Base-by-base conservation (phyloP, 2,113 vertebrate species). In the Sphaerodactylus townsendi region DNA sequence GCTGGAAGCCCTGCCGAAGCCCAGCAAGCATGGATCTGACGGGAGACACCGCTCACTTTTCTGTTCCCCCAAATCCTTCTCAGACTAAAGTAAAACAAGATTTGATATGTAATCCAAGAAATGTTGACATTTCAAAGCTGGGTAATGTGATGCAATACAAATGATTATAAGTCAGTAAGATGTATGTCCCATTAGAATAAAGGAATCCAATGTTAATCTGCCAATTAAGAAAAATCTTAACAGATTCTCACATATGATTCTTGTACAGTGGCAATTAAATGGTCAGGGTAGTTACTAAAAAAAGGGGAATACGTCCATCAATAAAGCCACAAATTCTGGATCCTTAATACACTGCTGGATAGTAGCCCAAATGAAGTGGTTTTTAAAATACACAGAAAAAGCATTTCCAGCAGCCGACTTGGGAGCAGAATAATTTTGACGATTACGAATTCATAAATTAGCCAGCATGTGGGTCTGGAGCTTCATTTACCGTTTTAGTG, bases 361-460 rank as follows among this genome's bases (percentile, higher is more conserved):
- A 28, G 46, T 8, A 2, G 44, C 28, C 25, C 56, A 4, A 62
- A 39, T 14, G 37, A 15, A 56, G 53, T 69, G 68, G 2, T 65
- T 76, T 68, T 56, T 56, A 70, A 79, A 76, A 48, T 0, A 62
- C 11, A 64, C n/a, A 39, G 25, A 70, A 7, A 7, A 35, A 37
- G 68, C n/a, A 77, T n/a, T n/a, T 33, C n/a, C 77, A 50, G 0
- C 2, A 9, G n/a, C 35, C 64, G 44, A 46, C 81, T 82, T 87
- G 75, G 39, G 83, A 30, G 25, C n/a, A 28, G 85, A 90, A 62
- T 0, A 14, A 59, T 77, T 74, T 64, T 41, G 48, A 2, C 50
- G 10, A 75, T 92, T 91, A 92, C 90, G 89, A 90, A 93, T 92
- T 90, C 79, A 90, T 86, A 87, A 85, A 69, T 64, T 64, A 53